Evolutionary conservation across 2,113 vertebrate species (phyloP).

Genomic region (Nettapus auritus): DNA sequence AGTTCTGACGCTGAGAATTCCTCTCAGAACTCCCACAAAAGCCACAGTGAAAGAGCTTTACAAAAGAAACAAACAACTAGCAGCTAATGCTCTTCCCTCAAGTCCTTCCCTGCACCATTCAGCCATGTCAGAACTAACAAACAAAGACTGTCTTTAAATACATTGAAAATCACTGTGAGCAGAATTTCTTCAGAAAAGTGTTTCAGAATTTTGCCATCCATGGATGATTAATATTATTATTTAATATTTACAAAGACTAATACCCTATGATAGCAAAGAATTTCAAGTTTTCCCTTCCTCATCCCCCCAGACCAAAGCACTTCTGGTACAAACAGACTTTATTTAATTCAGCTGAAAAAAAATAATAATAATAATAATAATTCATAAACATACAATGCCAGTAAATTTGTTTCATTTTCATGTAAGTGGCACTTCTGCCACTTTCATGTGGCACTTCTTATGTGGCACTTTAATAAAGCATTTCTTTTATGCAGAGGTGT

Average conservation of each 20-base stretch:
- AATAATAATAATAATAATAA: too few relatives aligned
- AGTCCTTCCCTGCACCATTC: neutral
- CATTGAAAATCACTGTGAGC: neutral
- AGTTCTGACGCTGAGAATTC: neutral
- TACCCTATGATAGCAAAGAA: neutral
- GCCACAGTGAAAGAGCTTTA: neutral
- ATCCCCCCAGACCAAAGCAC: neutral
- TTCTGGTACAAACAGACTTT: neutral
- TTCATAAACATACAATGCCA: neutral
- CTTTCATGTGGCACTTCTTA: too few relatives aligned
- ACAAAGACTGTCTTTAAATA: neutral
- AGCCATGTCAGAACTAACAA: neutral
- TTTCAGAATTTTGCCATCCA: neutral
- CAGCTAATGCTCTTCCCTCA: neutral
- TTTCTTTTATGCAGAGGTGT: neutral
- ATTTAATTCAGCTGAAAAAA: neutral
- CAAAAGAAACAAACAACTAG: neutral
- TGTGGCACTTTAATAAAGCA: neutral
- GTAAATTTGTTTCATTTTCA: neutral
- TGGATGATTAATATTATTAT: neutral
- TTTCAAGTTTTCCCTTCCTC: neutral
- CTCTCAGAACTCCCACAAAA: neutral
- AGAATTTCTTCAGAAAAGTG: neutral
- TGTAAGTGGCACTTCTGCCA: neutral
- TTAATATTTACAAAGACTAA: neutral